Evolutionary conservation across 2,797 vertebrate genomes (phyloP).

Genomic region (Calcarius lapponicus): DNA sequence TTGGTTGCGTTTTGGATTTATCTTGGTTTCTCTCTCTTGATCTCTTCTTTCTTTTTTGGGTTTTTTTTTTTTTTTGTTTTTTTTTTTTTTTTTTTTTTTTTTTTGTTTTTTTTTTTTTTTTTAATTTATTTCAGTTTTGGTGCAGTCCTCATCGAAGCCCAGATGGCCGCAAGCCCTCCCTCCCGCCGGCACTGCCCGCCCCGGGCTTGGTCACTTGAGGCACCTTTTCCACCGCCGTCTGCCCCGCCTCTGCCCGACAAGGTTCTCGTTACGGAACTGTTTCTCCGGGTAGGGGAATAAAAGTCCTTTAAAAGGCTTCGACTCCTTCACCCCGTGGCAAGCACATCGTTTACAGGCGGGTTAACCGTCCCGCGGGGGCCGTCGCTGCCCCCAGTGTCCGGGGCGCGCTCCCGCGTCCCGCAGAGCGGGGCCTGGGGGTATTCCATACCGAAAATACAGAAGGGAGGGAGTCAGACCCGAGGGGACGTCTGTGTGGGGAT

Average conservation of each 20-base stretch:
- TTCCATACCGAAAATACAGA: background rate
- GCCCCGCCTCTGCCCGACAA: background rate
- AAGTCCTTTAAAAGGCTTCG: background rate
- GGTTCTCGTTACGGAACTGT: background rate
- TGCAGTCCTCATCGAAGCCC: background rate
- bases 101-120: fast-evolving
- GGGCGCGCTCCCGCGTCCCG: background rate
- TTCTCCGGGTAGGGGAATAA: background rate
- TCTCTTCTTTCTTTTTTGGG: fast-evolving
- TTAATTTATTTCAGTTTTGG: background rate
- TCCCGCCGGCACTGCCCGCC: background rate
- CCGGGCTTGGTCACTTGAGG: background rate
- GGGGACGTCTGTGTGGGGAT: background rate
- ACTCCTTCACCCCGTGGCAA: background rate
- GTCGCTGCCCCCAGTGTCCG: background rate
- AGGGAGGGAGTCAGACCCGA: background rate
- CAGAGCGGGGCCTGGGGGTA: background rate
- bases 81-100: fast-evolving
- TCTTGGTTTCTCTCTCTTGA: background rate
- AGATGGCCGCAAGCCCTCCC: background rate
- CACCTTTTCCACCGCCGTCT: background rate
- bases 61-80: fast-evolving
- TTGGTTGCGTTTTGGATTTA: background rate
- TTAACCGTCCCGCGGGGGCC: background rate
- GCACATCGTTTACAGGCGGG: background rate